phyloP scores from a whole-genome alignment of 2,113 vertebrate genomes.

The Gadus macrocephalus region DNA sequence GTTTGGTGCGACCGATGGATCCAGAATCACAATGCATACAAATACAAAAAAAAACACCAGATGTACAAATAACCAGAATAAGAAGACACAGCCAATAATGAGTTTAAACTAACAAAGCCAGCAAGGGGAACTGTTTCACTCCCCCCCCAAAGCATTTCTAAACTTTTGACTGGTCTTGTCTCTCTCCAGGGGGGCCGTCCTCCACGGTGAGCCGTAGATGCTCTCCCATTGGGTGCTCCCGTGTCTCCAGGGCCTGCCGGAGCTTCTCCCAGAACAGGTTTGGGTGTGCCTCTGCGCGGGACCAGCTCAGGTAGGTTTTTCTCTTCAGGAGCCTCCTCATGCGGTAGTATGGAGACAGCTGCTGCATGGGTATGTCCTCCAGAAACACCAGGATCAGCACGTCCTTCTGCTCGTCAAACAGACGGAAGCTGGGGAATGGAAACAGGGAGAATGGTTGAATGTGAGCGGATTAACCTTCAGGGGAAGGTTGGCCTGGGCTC shows the following conservation, averaged over 20 bases:
- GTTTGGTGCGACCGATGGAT: no score
- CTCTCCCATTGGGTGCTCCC: constrained; percentile 5
- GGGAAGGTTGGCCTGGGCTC: no score
- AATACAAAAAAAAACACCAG: no score
- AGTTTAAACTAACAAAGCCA: no score
- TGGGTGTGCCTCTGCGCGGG: constrained; percentile 28
- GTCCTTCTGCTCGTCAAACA: constrained; percentile 74
- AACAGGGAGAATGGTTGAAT: no score
- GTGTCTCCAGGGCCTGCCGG: constrained; percentile 51
- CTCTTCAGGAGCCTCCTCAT: constrained; percentile 69
- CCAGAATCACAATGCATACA: no score
- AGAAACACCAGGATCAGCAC: constrained; percentile 73
- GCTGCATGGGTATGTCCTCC: constrained; percentile 64
- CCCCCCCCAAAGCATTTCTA: no score
- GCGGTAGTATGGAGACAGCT: constrained; percentile 67
- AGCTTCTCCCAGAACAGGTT: constrained; percentile 75
- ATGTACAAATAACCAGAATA: no score
- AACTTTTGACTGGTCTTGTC: no score
- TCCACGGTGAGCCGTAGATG: constrained; percentile 12
- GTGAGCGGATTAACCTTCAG: no score
- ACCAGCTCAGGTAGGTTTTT: constrained; percentile 69
- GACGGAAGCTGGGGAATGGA: constrained; percentile 57
- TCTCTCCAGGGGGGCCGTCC: neutral
- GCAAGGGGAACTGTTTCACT: no score
- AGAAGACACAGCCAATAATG: no score